Conservation (phyloP, 1,140 invertebrate species). For the Asobara japonica region DNA sequence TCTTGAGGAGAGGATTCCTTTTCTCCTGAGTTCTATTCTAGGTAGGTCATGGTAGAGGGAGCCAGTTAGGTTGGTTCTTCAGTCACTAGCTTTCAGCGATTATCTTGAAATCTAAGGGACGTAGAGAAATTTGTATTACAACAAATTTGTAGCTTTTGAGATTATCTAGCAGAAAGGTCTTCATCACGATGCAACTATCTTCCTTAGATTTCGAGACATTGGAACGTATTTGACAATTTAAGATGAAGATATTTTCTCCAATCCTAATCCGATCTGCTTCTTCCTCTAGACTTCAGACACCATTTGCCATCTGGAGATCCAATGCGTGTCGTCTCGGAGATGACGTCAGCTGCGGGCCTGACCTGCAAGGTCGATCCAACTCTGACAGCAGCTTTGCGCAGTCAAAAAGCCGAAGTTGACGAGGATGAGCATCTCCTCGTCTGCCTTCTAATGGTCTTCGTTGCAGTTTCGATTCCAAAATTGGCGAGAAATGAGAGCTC, state of each 20-base stretch:
- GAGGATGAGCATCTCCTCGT: conserved; percentile 95
- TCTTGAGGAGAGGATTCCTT: conserved; percentile 94
- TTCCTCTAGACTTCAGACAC: conserved; percentile 94
- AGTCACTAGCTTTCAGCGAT: too few relatives aligned
- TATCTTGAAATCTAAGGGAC: too few relatives aligned
- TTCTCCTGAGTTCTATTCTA: conserved; percentile 93
- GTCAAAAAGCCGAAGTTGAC: conserved; percentile 86
- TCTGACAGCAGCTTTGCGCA: conserved; percentile 85
- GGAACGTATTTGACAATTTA: too few relatives aligned
- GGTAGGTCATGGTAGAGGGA: too few relatives aligned
- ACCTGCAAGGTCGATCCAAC: conserved; percentile 95
- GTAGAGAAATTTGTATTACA: too few relatives aligned
- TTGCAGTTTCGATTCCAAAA: conserved; percentile 97
- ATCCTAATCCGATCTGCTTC: too few relatives aligned
- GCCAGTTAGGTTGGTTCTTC: too few relatives aligned
- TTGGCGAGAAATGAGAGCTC: conserved; percentile 91
- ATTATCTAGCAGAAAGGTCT: too few relatives aligned
- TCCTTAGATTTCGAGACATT: too few relatives aligned
- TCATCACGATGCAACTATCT: too few relatives aligned
- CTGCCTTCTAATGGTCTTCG: conserved; percentile 98
- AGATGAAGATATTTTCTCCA: too few relatives aligned
- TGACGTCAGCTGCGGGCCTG: conserved; percentile 95
- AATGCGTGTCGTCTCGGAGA: conserved; percentile 93
- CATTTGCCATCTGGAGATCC: conserved; percentile 91
- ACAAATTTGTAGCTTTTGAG: too few relatives aligned